These are phyloP conservation scores for Anisognathus igniventris DNA, from an alignment of 2,797 vertebrate genomes.

Conservation along the genomic window DNA sequence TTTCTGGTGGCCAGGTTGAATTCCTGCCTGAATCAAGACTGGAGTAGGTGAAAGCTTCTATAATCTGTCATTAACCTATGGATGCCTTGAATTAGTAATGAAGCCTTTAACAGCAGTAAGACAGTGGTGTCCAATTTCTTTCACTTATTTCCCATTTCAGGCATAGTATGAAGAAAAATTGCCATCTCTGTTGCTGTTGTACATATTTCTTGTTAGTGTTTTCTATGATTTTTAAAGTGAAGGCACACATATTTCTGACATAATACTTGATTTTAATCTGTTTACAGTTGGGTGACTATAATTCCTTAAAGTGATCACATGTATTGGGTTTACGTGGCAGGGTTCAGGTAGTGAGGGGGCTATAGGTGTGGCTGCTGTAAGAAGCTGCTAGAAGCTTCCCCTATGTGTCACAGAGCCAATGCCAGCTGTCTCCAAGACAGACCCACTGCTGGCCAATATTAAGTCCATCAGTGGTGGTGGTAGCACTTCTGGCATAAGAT, in stretches of 20 bases:
- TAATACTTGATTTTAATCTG: not conserved
- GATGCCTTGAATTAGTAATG: not conserved
- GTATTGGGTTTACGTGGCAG: fast-evolving
- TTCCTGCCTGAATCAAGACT: not conserved
- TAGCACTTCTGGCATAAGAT: not conserved
- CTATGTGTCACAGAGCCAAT: not conserved
- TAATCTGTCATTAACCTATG: not conserved
- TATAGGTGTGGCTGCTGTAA: not conserved
- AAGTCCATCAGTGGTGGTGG: not conserved
- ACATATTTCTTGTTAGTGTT: not conserved
- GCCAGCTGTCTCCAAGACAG: not conserved
- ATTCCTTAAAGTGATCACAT: not conserved
- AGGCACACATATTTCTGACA: not conserved
- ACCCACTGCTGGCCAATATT: not conserved
- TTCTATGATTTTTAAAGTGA: not conserved
- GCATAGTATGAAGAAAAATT: not conserved
- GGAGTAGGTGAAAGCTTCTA: not conserved
- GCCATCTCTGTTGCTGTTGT: not conserved
- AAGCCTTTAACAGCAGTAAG: not conserved
- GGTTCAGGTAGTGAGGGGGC: not conserved
- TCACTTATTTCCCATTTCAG: not conserved
- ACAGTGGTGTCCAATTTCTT: not conserved
- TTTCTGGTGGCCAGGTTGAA: not conserved
- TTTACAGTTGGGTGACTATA: not conserved
- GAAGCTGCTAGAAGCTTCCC: not conserved